Percentiles rank a stretch among this genome's conserved stretches.
Conservation (phyloP, 2,888 invertebrate genomes). For the Notodonta ziczac region DNA sequence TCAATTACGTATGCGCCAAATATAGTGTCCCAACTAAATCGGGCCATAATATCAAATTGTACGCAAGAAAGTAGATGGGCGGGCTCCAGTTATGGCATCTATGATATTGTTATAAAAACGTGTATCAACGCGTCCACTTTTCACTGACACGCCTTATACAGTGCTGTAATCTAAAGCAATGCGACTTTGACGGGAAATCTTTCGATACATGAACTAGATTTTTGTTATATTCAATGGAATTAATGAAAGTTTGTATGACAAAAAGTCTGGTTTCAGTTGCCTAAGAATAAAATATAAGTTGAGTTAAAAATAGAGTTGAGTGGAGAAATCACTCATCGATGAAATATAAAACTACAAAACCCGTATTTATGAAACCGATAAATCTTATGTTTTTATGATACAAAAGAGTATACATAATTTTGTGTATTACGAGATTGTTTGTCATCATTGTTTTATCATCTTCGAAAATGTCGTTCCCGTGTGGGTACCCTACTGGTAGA, state of each 20-base stretch:
- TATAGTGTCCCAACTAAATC: conserved; percentile 34
- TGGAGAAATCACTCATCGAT: no score
- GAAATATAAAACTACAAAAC: no score
- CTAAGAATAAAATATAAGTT: no score
- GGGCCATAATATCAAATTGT: conserved; percentile 5
- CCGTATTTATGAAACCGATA: no score
- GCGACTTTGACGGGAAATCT: conserved; percentile 65
- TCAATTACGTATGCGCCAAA: conserved; percentile 31
- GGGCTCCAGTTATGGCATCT: conserved; percentile 67
- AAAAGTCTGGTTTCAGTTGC: not conserved
- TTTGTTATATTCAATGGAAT: conserved; percentile 36
- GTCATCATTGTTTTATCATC: no score
- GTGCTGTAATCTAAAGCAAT: conserved; percentile 61
- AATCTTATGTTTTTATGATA: not conserved
- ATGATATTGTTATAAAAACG: conserved; percentile 76
- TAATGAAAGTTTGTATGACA: conserved; percentile 18
- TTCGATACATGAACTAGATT: conserved; percentile 36
- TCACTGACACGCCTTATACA: conserved; percentile 72
- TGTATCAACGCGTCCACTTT: conserved; percentile 60
- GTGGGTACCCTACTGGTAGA: no score
- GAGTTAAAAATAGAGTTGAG: no score
- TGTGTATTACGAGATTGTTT: no score
- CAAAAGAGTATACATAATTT: no score
- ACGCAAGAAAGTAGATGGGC: conserved; percentile 62
- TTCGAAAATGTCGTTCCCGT: no score